Conservation (phyloP, 2,113 vertebrate genomes). For the Hypocryptadius cinnamomeus region DNA sequence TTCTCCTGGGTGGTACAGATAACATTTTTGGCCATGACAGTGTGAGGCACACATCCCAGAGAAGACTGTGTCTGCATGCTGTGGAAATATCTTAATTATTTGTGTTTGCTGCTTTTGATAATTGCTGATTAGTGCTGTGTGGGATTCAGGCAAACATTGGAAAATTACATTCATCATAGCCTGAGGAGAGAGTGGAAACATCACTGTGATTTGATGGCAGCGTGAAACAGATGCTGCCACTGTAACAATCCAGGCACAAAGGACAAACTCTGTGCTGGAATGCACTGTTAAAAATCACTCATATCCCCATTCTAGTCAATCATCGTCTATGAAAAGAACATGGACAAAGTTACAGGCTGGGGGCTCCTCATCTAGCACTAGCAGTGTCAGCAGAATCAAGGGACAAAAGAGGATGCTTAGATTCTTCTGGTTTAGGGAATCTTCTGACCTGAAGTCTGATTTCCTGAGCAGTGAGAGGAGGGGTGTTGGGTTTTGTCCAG, state of each 20-base stretch:
- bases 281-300: not conserved
- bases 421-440: not conserved
- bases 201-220: not conserved
- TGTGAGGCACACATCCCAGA: not conserved
- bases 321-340: not conserved
- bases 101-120: slow-evolving; percentile 21
- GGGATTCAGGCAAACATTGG: slow-evolving; percentile 3
- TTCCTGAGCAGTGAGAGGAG: not conserved
- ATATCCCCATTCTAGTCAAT: not conserved
- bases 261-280: not conserved
- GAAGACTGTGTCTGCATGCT: not conserved
- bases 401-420: not conserved
- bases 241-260: not conserved
- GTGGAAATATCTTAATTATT: slow-evolving; percentile 28
- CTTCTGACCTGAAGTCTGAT: not conserved
- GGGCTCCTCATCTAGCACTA: not conserved
- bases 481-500: not conserved
- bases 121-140: slow-evolving; percentile 36
- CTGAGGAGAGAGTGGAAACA: not conserved
- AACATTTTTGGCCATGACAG: not conserved
- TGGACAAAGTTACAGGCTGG: not conserved
- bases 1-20: not conserved
- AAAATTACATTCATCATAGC: slow-evolving; percentile 1
- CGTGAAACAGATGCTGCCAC: not conserved
- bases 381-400: not conserved